Conservation (phyloP, 1,140 invertebrate genomes). For the Papilio xuthus region DNA sequence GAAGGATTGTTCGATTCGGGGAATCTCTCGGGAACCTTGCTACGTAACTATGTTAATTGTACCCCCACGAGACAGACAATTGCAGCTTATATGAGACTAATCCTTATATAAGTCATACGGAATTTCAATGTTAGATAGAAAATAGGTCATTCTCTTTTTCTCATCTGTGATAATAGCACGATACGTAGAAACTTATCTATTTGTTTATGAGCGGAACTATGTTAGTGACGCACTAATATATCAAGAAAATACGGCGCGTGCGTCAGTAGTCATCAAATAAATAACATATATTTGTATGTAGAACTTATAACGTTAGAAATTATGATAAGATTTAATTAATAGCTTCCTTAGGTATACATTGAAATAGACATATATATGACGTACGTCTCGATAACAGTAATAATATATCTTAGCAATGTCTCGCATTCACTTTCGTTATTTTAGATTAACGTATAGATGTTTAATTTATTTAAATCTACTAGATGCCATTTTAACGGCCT, state of each 20-base stretch:
- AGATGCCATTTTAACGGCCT: not conserved
- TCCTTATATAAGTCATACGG: too few species aligned
- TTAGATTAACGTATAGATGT: not conserved
- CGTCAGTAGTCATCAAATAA: conserved; percentile 7
- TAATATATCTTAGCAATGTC: conserved; percentile 11
- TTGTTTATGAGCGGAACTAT: conserved; percentile 12
- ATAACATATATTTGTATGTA: not conserved
- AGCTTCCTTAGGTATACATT: not conserved
- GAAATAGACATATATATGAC: conserved; percentile 3
- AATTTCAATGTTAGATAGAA: not conserved
- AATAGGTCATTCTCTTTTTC: conserved; percentile 1
- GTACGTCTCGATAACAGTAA: not conserved
- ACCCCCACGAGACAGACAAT: too few species aligned
- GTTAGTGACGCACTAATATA: conserved; percentile 10
- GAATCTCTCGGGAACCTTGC: too few species aligned
- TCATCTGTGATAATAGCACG: not conserved
- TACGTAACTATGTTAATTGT: not conserved
- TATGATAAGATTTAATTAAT: conserved; percentile 24
- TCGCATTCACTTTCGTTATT: not conserved
- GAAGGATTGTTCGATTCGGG: too few species aligned
- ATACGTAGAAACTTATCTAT: conserved; percentile 17
- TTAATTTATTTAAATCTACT: conserved; percentile 8
- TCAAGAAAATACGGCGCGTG: conserved; percentile 8
- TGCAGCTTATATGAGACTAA: too few species aligned
- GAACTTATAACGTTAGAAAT: not conserved